These are phyloP conservation scores for Tupaia tana DNA, from an alignment of 2,113 vertebrate genomes.

Conservation along the genomic window DNA sequence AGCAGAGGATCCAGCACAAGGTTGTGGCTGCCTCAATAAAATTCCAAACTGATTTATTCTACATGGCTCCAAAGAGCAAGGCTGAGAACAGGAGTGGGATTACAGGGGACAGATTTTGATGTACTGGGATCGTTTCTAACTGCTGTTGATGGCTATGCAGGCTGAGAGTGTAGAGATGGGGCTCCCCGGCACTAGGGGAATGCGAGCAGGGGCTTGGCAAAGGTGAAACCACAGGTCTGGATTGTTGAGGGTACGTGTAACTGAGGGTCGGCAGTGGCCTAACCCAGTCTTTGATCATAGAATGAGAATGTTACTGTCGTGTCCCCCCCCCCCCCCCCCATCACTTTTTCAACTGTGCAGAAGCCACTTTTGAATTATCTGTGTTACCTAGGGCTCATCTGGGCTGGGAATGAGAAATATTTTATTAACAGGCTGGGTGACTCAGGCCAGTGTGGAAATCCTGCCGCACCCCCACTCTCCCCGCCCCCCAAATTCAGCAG, in stretches of 20 bases:
- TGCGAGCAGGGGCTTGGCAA: neutral
- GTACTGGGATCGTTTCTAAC: neutral
- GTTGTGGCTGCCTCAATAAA: neutral
- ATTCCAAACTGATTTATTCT: constrained; percentile 47
- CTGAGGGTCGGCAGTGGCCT: neutral
- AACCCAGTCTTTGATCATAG: neutral
- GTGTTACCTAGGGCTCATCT: neutral
- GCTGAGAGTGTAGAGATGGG: neutral
- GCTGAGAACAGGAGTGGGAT: neutral
- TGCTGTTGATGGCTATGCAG: neutral
- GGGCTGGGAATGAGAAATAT: neutral
- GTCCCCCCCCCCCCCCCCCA: neutral
- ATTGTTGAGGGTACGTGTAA: neutral
- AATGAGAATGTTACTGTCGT: neutral
- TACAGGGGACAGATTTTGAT: neutral
- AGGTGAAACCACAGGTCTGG: neutral
- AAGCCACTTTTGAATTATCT: neutral
- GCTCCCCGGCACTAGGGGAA: neutral
- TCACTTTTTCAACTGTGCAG: neutral
- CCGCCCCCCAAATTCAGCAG: neutral
- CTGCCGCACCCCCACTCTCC: constrained; percentile 37
- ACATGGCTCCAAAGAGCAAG: neutral
- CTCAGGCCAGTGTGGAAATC: constrained; percentile 65
- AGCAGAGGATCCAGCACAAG: neutral
- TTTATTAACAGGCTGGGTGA: constrained; percentile 60